Evolutionary conservation across 35 echinoderm and acorn worm genomes (phyloP).

Genomic region (Chiridota heheva): DNA sequence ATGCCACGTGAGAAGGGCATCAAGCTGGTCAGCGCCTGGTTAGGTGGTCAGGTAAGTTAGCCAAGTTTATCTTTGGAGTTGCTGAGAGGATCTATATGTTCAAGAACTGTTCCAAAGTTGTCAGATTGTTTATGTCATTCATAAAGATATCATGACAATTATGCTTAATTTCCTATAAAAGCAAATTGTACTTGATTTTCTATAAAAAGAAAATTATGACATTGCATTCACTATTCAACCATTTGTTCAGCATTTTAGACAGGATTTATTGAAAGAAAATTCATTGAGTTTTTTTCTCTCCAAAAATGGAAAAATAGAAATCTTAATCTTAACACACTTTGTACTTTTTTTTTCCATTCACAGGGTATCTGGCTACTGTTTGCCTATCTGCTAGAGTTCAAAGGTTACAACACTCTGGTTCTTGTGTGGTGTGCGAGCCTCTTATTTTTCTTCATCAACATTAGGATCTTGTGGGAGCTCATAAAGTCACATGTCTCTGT

Average conservation of each 20-base stretch:
- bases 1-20: slow-evolving; percentile 36
- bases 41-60: slow-evolving; percentile 76
- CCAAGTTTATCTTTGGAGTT: not conserved
- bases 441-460: slow-evolving; percentile 81
- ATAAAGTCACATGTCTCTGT: too few relatives aligned
- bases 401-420: slow-evolving; percentile 78
- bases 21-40: slow-evolving; percentile 50
- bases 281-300: too few relatives aligned
- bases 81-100: not conserved
- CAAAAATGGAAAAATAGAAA: too few relatives aligned
- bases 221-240: too few relatives aligned
- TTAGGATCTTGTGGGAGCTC: too few relatives aligned
- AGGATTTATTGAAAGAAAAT: too few relatives aligned
- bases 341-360: not conserved
- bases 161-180: not conserved
- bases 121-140: too few relatives aligned
- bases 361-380: slow-evolving; percentile 81
- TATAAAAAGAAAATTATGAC: too few relatives aligned
- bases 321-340: too few relatives aligned
- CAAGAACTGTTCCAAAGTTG: not conserved
- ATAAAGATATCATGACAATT: not conserved
- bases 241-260: too few relatives aligned
- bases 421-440: slow-evolving; percentile 76
- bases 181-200: not conserved
- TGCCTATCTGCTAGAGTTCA: slow-evolving; percentile 94